These are phyloP conservation scores for Emydocephalus ijimae DNA, from an alignment of 2,113 vertebrate species.

Conservation along the genomic window DNA sequence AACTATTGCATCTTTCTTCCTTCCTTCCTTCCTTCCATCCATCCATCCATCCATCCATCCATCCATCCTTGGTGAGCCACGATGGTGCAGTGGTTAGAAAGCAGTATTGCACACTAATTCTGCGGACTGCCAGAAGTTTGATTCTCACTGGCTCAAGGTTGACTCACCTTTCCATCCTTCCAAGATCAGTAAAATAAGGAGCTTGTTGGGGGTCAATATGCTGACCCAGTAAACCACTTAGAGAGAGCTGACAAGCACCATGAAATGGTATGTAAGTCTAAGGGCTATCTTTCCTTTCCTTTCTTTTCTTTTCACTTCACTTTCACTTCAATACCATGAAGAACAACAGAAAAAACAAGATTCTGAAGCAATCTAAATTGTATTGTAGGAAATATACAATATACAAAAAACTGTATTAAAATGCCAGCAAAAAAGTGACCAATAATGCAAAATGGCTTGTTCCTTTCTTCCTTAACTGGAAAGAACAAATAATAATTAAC, in stretches of 20 bases:
- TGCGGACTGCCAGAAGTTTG: too few species aligned
- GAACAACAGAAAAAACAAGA: neutral
- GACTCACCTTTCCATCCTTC: neutral
- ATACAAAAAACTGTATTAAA: neutral
- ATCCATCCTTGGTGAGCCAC: too few species aligned
- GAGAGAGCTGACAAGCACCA: too few species aligned
- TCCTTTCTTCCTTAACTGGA: neutral
- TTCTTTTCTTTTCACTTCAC: too few species aligned
- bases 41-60: neutral
- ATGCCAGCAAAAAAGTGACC: neutral
- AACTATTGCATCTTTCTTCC: neutral
- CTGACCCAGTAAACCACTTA: too few species aligned
- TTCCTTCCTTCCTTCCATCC: neutral
- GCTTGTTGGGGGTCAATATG: too few species aligned
- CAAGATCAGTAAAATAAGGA: too few species aligned
- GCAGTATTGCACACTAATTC: too few species aligned
- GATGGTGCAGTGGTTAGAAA: too few species aligned
- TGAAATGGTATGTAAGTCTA: too few species aligned
- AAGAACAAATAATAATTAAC: slow-evolving; percentile 26
- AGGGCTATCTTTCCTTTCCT: too few species aligned
- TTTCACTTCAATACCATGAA: neutral
- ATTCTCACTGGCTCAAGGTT: too few species aligned
- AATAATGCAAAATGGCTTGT: slow-evolving; percentile 9
- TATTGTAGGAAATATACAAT: neutral
- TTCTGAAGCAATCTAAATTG: neutral